These are phyloP conservation scores for Engystomops pustulosus DNA, from an alignment of 2,113 vertebrate species.

Conservation along the genomic window DNA sequence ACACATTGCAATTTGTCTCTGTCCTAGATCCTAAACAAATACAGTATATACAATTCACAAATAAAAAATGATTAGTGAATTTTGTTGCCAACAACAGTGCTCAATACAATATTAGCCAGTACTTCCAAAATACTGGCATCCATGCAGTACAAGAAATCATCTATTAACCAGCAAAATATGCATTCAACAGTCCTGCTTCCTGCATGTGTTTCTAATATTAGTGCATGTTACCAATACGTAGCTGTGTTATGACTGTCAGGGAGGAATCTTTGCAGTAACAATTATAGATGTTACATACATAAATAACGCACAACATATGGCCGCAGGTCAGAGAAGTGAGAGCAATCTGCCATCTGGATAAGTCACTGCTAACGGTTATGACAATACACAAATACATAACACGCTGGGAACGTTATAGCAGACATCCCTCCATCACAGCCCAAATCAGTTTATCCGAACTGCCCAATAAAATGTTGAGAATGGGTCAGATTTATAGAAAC, in stretches of 20 bases:
- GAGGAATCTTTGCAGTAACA: conserved; percentile 49
- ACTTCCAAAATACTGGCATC: background rate
- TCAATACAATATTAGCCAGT: background rate
- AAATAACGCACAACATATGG: conserved; percentile 55
- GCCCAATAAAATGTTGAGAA: conserved; percentile 27
- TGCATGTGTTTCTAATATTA: conserved; percentile 46
- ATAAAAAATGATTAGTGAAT: background rate
- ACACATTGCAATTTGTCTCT: background rate
- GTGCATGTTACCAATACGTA: conserved; percentile 29
- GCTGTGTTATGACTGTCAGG: conserved; percentile 41
- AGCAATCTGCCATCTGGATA: conserved; percentile 48
- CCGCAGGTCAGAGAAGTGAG: conserved; percentile 11
- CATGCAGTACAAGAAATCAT: background rate
- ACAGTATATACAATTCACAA: background rate
- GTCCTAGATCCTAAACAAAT: background rate
- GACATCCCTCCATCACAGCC: background rate
- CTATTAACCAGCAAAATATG: background rate
- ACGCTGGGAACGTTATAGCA: conserved; percentile 16
- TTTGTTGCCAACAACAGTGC: background rate
- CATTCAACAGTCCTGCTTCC: background rate
- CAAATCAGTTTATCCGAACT: conserved; percentile 3
- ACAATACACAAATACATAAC: conserved; percentile 48
- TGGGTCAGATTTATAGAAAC: too few relatives aligned
- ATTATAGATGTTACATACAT: conserved; percentile 44
- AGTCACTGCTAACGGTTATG: background rate